Percentiles rank a stretch among this genome's conserved stretches.
Evolutionary conservation across 64 coral and sea anemone genomes (phyloP).

Genomic region (Montipora cactus): DNA sequence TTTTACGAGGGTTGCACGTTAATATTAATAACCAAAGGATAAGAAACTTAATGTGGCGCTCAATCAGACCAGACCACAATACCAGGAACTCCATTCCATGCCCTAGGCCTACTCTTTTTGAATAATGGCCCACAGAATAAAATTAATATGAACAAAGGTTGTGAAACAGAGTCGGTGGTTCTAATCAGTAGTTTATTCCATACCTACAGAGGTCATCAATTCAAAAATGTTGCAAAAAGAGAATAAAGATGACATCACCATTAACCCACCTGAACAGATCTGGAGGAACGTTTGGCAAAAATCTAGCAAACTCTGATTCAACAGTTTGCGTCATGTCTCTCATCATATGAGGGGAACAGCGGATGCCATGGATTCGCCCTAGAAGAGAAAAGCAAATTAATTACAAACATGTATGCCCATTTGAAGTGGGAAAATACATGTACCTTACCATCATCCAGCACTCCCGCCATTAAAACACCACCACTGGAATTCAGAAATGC

Average conservation of each 20-base stretch:
- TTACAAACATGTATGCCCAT: neutral
- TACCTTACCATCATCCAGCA: slow-evolving; percentile 85
- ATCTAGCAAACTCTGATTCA: slow-evolving; percentile 39
- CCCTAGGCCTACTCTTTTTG: no score
- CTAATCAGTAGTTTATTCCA: no score
- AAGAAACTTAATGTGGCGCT: no score
- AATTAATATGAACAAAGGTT: no score
- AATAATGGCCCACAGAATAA: no score
- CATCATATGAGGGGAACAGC: slow-evolving; percentile 6
- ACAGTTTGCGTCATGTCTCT: slow-evolving; percentile 13
- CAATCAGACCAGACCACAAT: no score
- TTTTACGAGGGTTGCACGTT: no score
- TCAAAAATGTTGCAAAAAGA: no score
- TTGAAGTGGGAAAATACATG: neutral
- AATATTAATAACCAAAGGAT: no score
- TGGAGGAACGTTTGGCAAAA: slow-evolving; percentile 49
- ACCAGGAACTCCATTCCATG: no score
- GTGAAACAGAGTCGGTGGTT: no score
- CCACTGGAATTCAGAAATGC: slow-evolving; percentile 87
- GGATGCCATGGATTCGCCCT: slow-evolving; percentile 64
- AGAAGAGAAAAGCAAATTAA: neutral
- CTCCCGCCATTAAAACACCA: slow-evolving; percentile 81
- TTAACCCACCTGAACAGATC: slow-evolving; percentile 53
- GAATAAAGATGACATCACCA: neutral
- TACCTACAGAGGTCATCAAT: no score